phyloP scores from a whole-genome alignment of 2,888 invertebrate genomes.

The Hirtodrosophila cameraria region DNA sequence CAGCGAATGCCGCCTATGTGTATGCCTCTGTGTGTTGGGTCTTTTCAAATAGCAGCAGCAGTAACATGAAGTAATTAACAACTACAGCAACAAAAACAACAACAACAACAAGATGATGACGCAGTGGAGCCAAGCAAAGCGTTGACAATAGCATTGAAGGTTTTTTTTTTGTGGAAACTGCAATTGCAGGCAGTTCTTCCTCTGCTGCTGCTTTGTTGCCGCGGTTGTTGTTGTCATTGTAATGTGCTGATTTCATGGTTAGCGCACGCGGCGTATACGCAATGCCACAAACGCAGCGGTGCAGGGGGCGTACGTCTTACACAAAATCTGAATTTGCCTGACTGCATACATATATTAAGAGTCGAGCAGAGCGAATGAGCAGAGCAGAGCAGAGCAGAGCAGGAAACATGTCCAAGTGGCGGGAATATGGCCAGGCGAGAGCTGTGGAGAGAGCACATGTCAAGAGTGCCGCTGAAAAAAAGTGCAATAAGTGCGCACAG shows the following conservation, averaged over 20 bases:
- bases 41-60: conserved; percentile 50
- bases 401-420: conserved; percentile 78
- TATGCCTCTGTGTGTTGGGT: conserved; percentile 36
- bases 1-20: conserved; percentile 53
- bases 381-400: conserved; percentile 21
- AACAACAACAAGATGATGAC: conserved; percentile 53
- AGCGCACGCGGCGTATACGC: conserved; percentile 72
- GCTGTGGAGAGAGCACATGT: conserved; percentile 37
- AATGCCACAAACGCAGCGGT: conserved; percentile 29
- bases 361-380: neutral
- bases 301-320: conserved; percentile 26
- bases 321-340: conserved; percentile 27
- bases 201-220: conserved; percentile 1
- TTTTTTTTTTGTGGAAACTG: conserved; percentile 22
- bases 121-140: conserved; percentile 65
- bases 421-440: conserved; percentile 52
- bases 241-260: conserved; percentile 62
- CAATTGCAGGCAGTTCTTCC: conserved; percentile 7
- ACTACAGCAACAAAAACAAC: conserved; percentile 59
- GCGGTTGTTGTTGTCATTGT: conserved; percentile 50
- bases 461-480: conserved; percentile 60
- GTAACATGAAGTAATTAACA: conserved; percentile 79
- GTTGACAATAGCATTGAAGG: conserved; percentile 76
- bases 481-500: conserved; percentile 43
- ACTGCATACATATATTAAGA: conserved; percentile 33